These are phyloP conservation scores for Apis mellifera DNA, from an alignment of 1,140 invertebrate species.

Conservation along the genomic window Amel_HAv3.1 CM009934.2:7410001-7410500, in stretches of 20 bases:
- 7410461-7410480: background rate
- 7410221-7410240: background rate
- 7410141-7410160: conserved; percentile 24
- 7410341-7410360: background rate
- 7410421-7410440: background rate
- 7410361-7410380: background rate
- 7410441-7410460: background rate
- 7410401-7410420: background rate
- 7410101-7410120: conserved; percentile 37
- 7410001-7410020: conserved; percentile 35
- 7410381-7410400: background rate
- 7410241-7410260: background rate
- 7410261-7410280: background rate
- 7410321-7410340: background rate
- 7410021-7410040: conserved; percentile 42
- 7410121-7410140: conserved; percentile 6
- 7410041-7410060: conserved; percentile 29
- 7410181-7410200: background rate
- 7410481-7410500: background rate
- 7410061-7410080: conserved; percentile 25
- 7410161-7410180: background rate
- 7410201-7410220: background rate
- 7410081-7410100: conserved; percentile 39
- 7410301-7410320: background rate
- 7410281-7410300: background rate